phyloP scores from a whole-genome alignment of 2,888 invertebrate species.

The Kryphioiulus occultus region DNA sequence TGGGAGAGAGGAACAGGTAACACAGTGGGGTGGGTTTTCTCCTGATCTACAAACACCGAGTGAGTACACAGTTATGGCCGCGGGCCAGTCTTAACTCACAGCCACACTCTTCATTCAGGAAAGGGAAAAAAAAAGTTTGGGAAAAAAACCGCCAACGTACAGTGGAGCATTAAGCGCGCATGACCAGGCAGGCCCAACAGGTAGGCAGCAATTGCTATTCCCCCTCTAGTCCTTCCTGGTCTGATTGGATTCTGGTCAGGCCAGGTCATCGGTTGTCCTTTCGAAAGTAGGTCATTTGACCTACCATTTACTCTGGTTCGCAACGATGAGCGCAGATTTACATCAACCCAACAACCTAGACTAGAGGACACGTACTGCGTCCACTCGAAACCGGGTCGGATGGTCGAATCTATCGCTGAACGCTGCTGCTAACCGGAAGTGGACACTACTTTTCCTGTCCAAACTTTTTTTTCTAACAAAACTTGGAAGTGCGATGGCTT shows the following conservation, averaged over 20 bases:
- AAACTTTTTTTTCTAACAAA: not conserved
- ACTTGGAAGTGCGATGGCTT: not conserved
- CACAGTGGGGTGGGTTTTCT: constrained; percentile 17
- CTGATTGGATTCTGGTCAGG: constrained; percentile 46
- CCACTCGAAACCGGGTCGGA: not conserved
- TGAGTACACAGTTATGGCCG: not conserved
- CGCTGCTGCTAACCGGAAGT: not conserved
- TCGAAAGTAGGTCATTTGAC: constrained; percentile 32
- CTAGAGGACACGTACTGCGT: not conserved
- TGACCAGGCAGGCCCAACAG: constrained; percentile 16
- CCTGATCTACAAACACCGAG: constrained; percentile 23
- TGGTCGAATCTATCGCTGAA: not conserved
- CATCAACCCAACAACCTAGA: not conserved
- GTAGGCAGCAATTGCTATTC: not conserved
- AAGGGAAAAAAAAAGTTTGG: not conserved
- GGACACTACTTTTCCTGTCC: not conserved
- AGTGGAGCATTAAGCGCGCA: not conserved
- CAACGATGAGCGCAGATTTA: not conserved
- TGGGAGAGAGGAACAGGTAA: constrained; percentile 17
- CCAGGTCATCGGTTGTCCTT: constrained; percentile 47
- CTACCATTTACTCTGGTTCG: not conserved
- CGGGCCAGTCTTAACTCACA: not conserved
- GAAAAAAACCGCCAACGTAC: not conserved
- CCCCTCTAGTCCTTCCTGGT: constrained; percentile 17
- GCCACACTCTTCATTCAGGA: constrained; percentile 1